Conservation (phyloP, 2,888 invertebrate species). For the Archips crataeganus region DNA sequence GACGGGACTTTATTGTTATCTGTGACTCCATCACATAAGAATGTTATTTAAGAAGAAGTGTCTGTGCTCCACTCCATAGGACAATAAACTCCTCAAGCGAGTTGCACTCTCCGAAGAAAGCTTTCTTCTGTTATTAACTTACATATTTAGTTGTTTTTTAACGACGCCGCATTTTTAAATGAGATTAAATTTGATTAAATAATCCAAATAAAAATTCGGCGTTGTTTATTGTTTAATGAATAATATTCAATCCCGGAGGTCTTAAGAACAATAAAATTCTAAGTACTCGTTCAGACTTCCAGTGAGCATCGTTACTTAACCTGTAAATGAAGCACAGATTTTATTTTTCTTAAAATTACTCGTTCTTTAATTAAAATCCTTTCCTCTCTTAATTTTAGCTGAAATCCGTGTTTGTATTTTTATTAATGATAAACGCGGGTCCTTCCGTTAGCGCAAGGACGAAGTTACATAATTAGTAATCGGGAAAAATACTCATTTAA, state of each 20-base stretch:
- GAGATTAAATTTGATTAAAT: neutral
- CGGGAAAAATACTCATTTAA: neutral
- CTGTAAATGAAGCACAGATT: slow-evolving; percentile 2
- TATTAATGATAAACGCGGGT: slow-evolving; percentile 45
- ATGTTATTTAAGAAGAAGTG: slow-evolving; percentile 46
- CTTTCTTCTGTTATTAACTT: slow-evolving; percentile 37
- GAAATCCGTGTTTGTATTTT: slow-evolving; percentile 24
- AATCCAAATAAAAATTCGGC: neutral
- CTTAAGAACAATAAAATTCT: slow-evolving; percentile 8
- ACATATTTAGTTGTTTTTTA: neutral
- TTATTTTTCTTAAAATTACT: slow-evolving; percentile 16
- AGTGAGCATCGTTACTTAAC: neutral
- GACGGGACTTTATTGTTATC: slow-evolving; percentile 53
- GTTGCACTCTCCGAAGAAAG: slow-evolving; percentile 35
- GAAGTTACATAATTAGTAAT: slow-evolving; percentile 3
- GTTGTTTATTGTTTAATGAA: slow-evolving; percentile 10
- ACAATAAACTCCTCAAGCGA: slow-evolving; percentile 40
- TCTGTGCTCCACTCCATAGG: slow-evolving; percentile 44
- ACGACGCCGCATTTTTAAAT: slow-evolving; percentile 2
- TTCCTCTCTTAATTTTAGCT: neutral
- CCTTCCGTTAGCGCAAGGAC: slow-evolving; percentile 25
- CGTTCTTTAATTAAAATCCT: slow-evolving; percentile 7
- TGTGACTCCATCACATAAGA: slow-evolving; percentile 45
- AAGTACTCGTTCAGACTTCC: neutral
- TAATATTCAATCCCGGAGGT: neutral